Base-by-base conservation (phyloP, 2,113 vertebrate species). In the Columbina picui region DNA sequence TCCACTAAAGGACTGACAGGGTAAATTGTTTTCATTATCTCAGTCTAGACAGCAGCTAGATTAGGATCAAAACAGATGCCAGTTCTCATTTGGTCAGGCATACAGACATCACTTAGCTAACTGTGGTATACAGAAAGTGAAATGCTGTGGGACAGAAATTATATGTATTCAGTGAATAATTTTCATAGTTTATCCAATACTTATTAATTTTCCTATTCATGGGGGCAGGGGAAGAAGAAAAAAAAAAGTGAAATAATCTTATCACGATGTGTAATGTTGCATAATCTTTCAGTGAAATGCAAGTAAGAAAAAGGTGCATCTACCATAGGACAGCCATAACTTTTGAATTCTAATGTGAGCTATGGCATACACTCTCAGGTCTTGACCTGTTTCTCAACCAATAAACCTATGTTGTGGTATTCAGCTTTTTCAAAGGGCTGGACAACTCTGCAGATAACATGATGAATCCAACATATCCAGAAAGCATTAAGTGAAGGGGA, bases 31-130 rank as follows among this genome's bases (percentile, higher is more conserved):
- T 91, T 60, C 93, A 93, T 96, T 96, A 91, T 89, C 69, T 76
- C 91, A 82, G 96, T 96, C 96, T 95, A 96, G 95, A 97, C 89
- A 97, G 87, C 22, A 79, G 65, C 43, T 49, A 94, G 95, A 96
- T 87, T 91, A 89, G 78, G 89, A 96, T 93, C 96, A 95, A 84
- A 94, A 75, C 11, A 87, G 70, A 89, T 91, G 73, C 49, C 84
- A 91, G 52, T 50, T 91, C 61, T 89, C 32, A 81, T 89, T 81
- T 64, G 39, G 38, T 78, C 73, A 86, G 61, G 56, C 94, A 49
- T 22, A 67, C 32, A 75, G 43, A 75, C 27, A 45, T 4, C 19
- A 36, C n/a, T 69, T 39, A 70, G 64, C 41, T 55, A 70, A 84
- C 14, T 16, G 12, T 10, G 29, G 18, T 45, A 14, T n/a, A 69